phyloP scores from a whole-genome alignment of 1,140 invertebrate genomes.

The Diabrotica virgifera region DNA sequence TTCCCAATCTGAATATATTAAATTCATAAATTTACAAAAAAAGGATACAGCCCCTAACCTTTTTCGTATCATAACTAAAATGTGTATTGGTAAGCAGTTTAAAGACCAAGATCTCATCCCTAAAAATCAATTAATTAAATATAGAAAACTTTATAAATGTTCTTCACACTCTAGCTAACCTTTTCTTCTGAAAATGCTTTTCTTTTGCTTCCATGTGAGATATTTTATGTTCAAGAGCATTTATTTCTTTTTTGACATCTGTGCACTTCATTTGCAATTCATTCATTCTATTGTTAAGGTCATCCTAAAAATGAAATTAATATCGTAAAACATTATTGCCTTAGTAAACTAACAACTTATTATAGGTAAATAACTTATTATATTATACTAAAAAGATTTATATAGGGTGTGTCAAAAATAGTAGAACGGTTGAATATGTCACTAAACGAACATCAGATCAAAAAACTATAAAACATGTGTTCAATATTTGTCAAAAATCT shows the following conservation, averaged over 20 bases:
- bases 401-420: too few relatives aligned
- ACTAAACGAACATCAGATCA: too few relatives aligned
- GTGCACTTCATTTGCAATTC: not conserved
- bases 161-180: not conserved
- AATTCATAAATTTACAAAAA: too few relatives aligned
- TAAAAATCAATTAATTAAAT: constrained; percentile 7
- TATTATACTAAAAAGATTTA: too few relatives aligned
- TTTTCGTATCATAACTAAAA: constrained; percentile 7
- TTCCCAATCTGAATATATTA: too few relatives aligned
- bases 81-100: constrained; percentile 11
- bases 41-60: constrained; percentile 16
- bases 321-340: too few relatives aligned
- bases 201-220: not conserved
- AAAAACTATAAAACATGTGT: too few relatives aligned
- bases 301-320: not conserved
- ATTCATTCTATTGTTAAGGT: not conserved
- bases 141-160: not conserved
- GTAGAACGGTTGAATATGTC: too few relatives aligned
- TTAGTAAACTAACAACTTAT: too few relatives aligned
- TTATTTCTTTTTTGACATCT: constrained; percentile 1
- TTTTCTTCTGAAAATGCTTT: not conserved
- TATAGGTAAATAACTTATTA: too few relatives aligned
- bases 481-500: too few relatives aligned
- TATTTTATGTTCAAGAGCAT: constrained; percentile 6
- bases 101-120: constrained; percentile 4